A percentile compares a stretch with the other conserved stretches of the same genome.
Evolutionary conservation across 1,140 invertebrate genomes (phyloP).

Genomic region (Apis cerana): DNA sequence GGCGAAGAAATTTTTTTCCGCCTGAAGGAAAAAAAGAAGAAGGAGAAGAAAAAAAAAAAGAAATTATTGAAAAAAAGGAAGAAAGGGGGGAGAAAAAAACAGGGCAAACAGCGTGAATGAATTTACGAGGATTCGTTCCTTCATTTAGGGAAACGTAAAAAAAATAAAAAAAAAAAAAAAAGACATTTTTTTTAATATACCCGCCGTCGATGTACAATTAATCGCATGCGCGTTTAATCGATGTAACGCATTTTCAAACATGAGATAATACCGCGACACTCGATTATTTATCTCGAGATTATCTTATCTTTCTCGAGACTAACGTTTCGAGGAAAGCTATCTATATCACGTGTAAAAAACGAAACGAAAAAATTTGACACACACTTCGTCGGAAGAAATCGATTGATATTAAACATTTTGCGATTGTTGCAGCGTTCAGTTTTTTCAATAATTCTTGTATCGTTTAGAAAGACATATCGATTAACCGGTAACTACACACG

Average conservation of each 20-base stretch:
- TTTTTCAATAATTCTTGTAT: conserved; percentile 16
- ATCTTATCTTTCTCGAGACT: background rate
- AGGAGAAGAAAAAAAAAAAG: background rate
- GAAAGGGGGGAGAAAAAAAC: background rate
- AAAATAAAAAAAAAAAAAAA: background rate
- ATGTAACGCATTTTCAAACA: conserved; percentile 15
- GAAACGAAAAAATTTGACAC: background rate
- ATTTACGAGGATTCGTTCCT: conserved; percentile 45
- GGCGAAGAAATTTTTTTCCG: background rate
- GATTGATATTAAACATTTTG: background rate
- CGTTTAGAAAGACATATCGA: background rate
- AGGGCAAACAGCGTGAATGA: background rate
- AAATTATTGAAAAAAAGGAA: background rate
- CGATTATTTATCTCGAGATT: conserved; percentile 11
- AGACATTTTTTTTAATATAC: conserved; percentile 26
- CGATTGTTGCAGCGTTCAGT: conserved; percentile 9
- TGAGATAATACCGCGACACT: conserved; percentile 5
- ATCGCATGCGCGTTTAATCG: conserved; percentile 31
- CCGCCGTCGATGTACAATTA: conserved; percentile 35
- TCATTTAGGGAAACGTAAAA: conserved; percentile 12
- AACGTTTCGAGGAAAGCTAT: background rate
- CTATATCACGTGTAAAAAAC: background rate
- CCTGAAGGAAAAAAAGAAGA: background rate
- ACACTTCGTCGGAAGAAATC: background rate
- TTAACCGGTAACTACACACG: conserved; percentile 7